Evolutionary conservation across 2,113 vertebrate genomes (phyloP), one percentile per base, ranked within the genome.

Genomic region (Microcebus ravelobensis): DNA sequence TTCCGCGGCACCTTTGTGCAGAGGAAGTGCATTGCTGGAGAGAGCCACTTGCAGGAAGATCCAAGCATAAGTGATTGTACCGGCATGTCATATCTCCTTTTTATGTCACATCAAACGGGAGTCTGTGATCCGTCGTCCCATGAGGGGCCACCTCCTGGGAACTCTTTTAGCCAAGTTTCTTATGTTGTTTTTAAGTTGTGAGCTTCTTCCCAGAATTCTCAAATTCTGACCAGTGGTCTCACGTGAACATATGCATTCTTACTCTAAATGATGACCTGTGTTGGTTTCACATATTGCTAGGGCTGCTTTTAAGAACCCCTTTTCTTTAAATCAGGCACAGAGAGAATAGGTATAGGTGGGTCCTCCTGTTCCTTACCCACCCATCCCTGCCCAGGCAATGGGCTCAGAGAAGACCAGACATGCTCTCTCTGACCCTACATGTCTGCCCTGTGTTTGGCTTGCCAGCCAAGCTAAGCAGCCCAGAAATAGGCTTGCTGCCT

Each of bases 141-240:
- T 0, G 14, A 74, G 50, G 67, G 7, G 5, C n/a, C 17, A 29
- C 12, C 10, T 88, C 52, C 82, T 63, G 61, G 34, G 20, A 68
- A 42, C 17, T 4, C 87, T 68, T 55, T 67, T 3, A 52, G 74
- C 73, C 50, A 21, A 59, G 7, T 45, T 73, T 61, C 77, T 85
- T 48, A 23, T 63, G 42, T 59, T 70, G 2, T 48, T 93, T 93
- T 45, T 50, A 57, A 39, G 25, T 81, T 31, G 5, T 25, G 57
- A 92, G 34, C 34, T 87, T 88, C 42, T 87, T 76, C 39, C 57
- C 34, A 55, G 18, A 94, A 85, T 85, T 74, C 70, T 65, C 31
- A 61, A 25, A 29, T 34, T 91, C 11, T 65, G 70, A 70, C 52
- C 17, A 1, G 0, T 25, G n/a, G n/a, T 15, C 20, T 82, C 18